Conservation (phyloP, 1,140 invertebrate species). For the Amphibalanus amphitrite region DNA sequence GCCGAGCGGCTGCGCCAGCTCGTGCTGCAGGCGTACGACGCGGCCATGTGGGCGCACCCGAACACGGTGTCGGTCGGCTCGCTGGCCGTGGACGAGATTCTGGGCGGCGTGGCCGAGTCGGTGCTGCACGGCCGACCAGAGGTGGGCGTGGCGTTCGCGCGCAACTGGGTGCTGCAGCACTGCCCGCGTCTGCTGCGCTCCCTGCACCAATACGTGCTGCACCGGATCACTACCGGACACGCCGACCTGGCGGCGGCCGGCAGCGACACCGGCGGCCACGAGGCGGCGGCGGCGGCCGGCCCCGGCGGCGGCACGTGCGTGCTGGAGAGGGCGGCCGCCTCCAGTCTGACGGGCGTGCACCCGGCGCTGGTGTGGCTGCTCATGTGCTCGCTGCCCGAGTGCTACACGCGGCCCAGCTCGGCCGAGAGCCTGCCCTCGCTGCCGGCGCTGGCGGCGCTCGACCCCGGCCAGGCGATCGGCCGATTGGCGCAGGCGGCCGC, state of each 20-base stretch:
- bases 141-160: constrained; percentile 51
- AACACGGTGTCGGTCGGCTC: background rate
- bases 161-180: constrained; percentile 59
- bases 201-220: constrained; percentile 57
- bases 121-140: constrained; percentile 47
- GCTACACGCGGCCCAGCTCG: constrained; percentile 42
- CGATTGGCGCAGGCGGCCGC: constrained; percentile 37
- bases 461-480: constrained; percentile 37
- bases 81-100: background rate
- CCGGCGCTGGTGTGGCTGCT: constrained; percentile 49
- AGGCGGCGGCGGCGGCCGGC: background rate
- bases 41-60: constrained; percentile 1
- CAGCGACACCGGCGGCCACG: background rate
- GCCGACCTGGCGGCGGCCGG: constrained; percentile 37
- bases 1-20: background rate
- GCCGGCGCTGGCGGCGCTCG: constrained; percentile 12
- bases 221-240: constrained; percentile 45
- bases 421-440: constrained; percentile 23
- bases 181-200: constrained; percentile 51
- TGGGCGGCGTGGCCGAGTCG: background rate
- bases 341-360: constrained; percentile 7
- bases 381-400: constrained; percentile 46
- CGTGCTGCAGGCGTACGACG: background rate
- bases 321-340: background rate
- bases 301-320: background rate